A percentile compares a stretch with the other conserved stretches of the same genome.
phyloP scores from a whole-genome alignment of 2,113 vertebrate genomes.

The Etia nguti region DNA sequence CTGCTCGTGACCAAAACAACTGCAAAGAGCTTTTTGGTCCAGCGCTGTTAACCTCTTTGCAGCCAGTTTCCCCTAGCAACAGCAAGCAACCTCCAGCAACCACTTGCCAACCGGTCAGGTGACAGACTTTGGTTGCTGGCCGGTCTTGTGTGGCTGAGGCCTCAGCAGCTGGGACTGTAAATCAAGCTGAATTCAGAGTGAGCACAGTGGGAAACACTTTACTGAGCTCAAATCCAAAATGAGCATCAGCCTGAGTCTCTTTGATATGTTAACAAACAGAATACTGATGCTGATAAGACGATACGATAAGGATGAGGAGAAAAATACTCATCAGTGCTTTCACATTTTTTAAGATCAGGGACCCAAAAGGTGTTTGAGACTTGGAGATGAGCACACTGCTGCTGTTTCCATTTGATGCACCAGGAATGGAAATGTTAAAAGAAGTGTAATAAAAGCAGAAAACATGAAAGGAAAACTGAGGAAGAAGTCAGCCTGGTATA shows the following conservation, averaged over 20 bases:
- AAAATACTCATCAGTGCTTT: not conserved
- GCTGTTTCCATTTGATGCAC: not conserved
- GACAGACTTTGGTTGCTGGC: not conserved
- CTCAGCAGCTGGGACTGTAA: not conserved
- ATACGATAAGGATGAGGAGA: not conserved
- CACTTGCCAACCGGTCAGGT: not conserved
- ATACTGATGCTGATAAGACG: not conserved
- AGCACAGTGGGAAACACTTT: not conserved
- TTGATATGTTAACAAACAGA: not conserved
- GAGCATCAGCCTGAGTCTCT: not conserved
- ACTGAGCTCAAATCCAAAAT: not conserved
- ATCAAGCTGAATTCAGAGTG: not conserved
- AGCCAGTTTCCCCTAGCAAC: not conserved
- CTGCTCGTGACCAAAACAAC: not conserved
- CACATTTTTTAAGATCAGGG: not conserved
- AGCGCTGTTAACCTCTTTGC: not conserved
- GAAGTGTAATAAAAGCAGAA: not conserved
- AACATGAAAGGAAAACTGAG: not conserved
- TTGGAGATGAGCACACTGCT: fast-evolving
- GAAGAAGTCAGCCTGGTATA: not conserved
- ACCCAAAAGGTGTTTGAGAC: not conserved
- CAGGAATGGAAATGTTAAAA: not conserved
- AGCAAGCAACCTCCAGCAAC: not conserved
- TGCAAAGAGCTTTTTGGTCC: not conserved
- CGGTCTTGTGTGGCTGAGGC: not conserved